Evolutionary conservation across 2,797 vertebrate genomes (phyloP).

Genomic region (Serranus cabrilla): DNA sequence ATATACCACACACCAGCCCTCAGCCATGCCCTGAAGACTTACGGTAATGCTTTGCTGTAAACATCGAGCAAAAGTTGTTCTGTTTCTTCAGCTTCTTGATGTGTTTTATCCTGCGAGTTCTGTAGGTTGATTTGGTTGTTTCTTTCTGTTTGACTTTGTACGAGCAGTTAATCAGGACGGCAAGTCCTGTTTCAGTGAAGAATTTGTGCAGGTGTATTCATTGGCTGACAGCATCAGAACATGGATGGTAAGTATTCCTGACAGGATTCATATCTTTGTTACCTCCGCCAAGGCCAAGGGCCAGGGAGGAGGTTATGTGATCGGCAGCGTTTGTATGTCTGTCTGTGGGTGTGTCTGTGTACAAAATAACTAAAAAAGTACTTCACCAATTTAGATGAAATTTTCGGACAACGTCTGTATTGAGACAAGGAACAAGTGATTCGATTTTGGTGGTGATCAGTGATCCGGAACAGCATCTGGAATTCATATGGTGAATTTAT

Average conservation of each 20-base stretch:
- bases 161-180: slow-evolving; percentile 90
- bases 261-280: neutral
- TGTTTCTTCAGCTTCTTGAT: neutral
- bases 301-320: no score
- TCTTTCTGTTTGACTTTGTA: slow-evolving; percentile 46
- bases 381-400: no score
- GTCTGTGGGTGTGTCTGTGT: no score
- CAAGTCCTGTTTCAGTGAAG: slow-evolving; percentile 88
- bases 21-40: slow-evolving; percentile 89
- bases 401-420: no score
- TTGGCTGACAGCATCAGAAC: slow-evolving; percentile 95
- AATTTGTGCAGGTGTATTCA: slow-evolving; percentile 92
- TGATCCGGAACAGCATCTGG: no score
- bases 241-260: slow-evolving; percentile 94
- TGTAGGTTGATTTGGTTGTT: neutral
- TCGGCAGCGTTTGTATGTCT: no score
- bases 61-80: neutral
- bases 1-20: slow-evolving; percentile 96
- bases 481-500: no score
- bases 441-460: no score
- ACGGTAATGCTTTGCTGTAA: slow-evolving; percentile 85
- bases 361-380: no score
- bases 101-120: neutral
- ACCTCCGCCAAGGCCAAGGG: no score
- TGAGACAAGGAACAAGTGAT: no score